Evolutionary conservation across 2,113 vertebrate species (phyloP), one percentile per base, ranked within the genome.

Genomic region (Dipodomys merriami): DNA sequence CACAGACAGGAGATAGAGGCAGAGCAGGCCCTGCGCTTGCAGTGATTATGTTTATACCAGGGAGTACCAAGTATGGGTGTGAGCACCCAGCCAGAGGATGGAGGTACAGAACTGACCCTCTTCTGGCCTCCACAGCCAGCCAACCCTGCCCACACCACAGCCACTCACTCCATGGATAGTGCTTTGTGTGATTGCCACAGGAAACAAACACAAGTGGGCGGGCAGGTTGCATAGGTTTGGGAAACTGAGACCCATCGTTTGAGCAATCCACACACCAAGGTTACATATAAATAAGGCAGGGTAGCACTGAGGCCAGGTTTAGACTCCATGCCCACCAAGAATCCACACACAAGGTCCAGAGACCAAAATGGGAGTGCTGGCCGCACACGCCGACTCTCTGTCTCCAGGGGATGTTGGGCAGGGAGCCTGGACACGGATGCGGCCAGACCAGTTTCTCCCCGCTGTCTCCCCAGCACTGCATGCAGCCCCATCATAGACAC

Each of bases 11-110:
- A 69, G 29, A 53, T 27, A 2, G 30, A 62, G 73, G 30, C 5
- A 13, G 78, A 44, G 39, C 35, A 7, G 19, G 57, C 29, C 25
- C 6, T 25, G 69, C 60, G 60, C 9, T 1, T 0, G 1, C 2
- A 35, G 57, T 0, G 27, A 64, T 0, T 0, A 13, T 0, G 0
- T 22, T 49, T 6, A 1, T 0, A 7, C 62, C 27, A 20, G 9
- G 46, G 62, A 20, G 9, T 1, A 0, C 11, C 25, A 6, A 2
- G 15, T 62, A 30, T 1, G 2, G 19, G 29, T 0, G 0, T 64
- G 7, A 73, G 72, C 65, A 18, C 27, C 39, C 49, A 8, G 27
- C 12, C 11, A 68, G 20, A 7, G 33, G 39, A 77, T 7, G 9
- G 3, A 11, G 30, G 44, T 35, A 0, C 0, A 7, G 23, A 7